Evolutionary conservation across 1,140 invertebrate genomes (phyloP), one percentile per base, ranked within the genome.

Genomic region (Pseudomyrmex gracilis): DNA sequence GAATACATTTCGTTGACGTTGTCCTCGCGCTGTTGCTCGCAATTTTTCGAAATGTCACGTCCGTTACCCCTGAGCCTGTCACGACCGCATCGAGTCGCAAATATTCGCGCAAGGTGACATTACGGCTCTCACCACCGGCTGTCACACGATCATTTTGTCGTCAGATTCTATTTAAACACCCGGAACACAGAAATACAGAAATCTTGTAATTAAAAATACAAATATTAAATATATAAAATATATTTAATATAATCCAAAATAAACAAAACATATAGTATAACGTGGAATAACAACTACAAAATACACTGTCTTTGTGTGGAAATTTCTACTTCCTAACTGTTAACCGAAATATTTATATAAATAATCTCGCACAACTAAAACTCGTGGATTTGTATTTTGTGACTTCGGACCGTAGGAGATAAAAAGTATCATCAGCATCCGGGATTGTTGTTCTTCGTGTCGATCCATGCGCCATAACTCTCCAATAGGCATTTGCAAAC

Each of bases 31-130:
- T 87, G 87, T 89, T 85, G 86, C 83, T 73, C 87, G 77, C 87
- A 88, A 89, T 89, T 88, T 88, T 89, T 89, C 86, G 85, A 89
- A 89, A 88, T 68, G 87, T 88, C 87, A 89, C 86, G 83, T 85
- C 86, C 83, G 87, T 88, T 88, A 87, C 87, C 77, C 83, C 34
- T 34, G 34, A 77, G 60, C 73, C 76, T 83, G 87, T 88, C 86
- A 85, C 66, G 82, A 87, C 86, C 74, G 76, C 77, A 86, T 87
- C 80, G 80, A 68, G 86, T 76, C 76, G 73, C 85, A 83, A 85
- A 88, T 77, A 87, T 88, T 73, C 87, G 76, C 22, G 70, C 76
- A 82, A 85, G 77, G 83, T 82, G 83, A 20, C 68, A 88, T 88
- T 78, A 83, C 66, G 55, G 76, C 85, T 78, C 55, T 66, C 64